Evolutionary conservation across 1,140 invertebrate genomes (phyloP).

Genomic region (Drosophila nikananu): DNA sequence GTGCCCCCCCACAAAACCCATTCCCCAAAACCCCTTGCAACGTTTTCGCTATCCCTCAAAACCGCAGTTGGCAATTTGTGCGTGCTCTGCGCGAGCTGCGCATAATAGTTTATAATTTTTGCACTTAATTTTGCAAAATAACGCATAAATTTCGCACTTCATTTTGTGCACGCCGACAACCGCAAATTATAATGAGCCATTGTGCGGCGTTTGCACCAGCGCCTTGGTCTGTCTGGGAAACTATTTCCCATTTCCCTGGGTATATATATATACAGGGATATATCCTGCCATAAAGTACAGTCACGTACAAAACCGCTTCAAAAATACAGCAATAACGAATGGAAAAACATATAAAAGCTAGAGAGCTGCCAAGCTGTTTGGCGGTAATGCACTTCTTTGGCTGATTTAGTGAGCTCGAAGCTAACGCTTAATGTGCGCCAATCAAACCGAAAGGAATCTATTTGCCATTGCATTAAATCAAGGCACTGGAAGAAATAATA

Average conservation of each 20-base stretch:
- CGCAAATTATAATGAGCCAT: conserved; percentile 81
- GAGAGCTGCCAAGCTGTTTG: conserved; percentile 14
- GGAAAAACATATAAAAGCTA: conserved; percentile 49
- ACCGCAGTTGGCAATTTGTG: conserved; percentile 44
- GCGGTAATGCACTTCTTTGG: conserved; percentile 41
- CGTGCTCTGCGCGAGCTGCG: conserved; percentile 8
- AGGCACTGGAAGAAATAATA: conserved; percentile 2
- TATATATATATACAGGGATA: neutral
- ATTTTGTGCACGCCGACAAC: conserved; percentile 69
- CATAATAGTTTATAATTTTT: conserved; percentile 80
- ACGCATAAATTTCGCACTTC: conserved; percentile 75
- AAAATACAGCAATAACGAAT: conserved; percentile 62
- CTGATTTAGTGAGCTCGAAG: conserved; percentile 24
- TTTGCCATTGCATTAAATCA: conserved; percentile 12
- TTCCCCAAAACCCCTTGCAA: neutral
- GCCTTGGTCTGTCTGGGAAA: conserved; percentile 23
- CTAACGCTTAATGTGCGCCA: conserved; percentile 30
- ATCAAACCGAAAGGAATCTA: conserved; percentile 31
- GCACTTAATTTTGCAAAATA: conserved; percentile 74
- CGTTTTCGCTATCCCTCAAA: conserved; percentile 1
- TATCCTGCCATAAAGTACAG: conserved; percentile 59
- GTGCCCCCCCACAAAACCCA: neutral
- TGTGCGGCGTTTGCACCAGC: conserved; percentile 57
- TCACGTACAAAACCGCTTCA: conserved; percentile 63
- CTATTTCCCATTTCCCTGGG: conserved; percentile 1